Evolutionary conservation across 2,113 vertebrate species (phyloP), one percentile per base, ranked within the genome.

Genomic region (Donacobius atricapilla): DNA sequence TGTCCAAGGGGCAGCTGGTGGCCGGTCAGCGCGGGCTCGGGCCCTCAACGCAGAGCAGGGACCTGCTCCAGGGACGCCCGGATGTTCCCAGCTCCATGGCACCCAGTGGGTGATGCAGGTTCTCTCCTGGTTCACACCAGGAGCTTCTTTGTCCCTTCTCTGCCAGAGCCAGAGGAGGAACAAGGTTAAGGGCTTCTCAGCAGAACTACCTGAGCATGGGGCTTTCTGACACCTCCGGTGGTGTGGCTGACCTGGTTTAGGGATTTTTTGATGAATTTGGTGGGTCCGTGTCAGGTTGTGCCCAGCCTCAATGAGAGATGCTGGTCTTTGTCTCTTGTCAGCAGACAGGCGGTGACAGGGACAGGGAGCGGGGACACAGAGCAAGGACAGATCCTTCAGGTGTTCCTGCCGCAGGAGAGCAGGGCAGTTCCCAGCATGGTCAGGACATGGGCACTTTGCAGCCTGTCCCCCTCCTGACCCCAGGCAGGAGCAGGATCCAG

Each of bases 131-230:
- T 27, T 50, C 10, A 2, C 6, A 27, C 28, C 66, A 12, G 57
- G 39, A 86, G 47, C 47, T 17, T 31, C 72, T 27, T 11, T 42
- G 83, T 50, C 71, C 70, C 42, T 56, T 40, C n/a, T 28, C 69
- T n/a, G 3, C 57, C 28, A 19, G 37, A 78, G 44, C 31, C 6
- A 2, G 15, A 5, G 64, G 47, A 37, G 33, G 66, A 31, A 8
- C 44, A 56, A 33, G 31, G 44, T 19, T 23, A 16, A 72, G 33
- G 31, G 48, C 15, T 66, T 51, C 61, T 69, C 33, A 50, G 44
- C 1, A 1, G 33, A 51, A 27, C 44, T 10, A 2, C 2, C 1
- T 1, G 2, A 48, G 21, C 0, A 0, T 22, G 35, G 45, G 20
- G 25, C 24, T 63, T 87, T 80, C 22, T 69, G 58, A 35, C 12